Base-by-base conservation (phyloP, 2,888 invertebrate genomes). In the Tipula vernalis region DNA sequence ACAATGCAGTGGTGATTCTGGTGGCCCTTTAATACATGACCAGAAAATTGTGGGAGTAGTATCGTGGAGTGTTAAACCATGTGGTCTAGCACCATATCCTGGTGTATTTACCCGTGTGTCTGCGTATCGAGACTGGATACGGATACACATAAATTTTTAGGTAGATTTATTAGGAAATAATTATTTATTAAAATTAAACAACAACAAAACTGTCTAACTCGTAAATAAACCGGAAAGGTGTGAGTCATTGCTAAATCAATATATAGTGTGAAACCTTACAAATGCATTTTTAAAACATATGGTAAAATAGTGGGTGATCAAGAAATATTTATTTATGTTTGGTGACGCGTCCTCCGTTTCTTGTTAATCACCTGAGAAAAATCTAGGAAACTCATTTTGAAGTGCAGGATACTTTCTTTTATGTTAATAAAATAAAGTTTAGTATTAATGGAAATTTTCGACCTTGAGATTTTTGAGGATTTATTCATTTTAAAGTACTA, bases 41-140 rank as follows among this genome's bases (percentile, higher is more conserved):
- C n/a, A 83, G 1, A 42, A 15, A 36, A n/a, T 89, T 87, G 88
- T 89, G 15, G 90, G 90, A 5, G 87, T 89, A 5, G 89, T 90
- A 8, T 90, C 89, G 2, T 90, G 89, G 89, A 89, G 89, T 47
- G 87, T 88, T 4, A 90, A 89, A 88, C 90, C 90, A 12, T 90
- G 90, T 86, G 88, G 89, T 0, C 28, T 88, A 5, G 86, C 87
- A 36, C 88, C 88, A 71, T 89, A 88, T 87, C 89, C 90, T 3
- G 89, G 89, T 18, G 89, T 90, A 15, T 90, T 88, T 86, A 88
- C 90, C 2, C 88, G 88, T 86, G 89, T 90, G 0, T 86, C 89
- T 0, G 87, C 85, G 5, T 90, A 88, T 86, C 88, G 89, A 36
- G 88, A 89, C 71, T 90, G 90, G 90, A 90, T 90, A 39, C 18